Evolutionary conservation across 1,140 invertebrate species (phyloP).

Genomic region (Harpegnathos saltator): DNA sequence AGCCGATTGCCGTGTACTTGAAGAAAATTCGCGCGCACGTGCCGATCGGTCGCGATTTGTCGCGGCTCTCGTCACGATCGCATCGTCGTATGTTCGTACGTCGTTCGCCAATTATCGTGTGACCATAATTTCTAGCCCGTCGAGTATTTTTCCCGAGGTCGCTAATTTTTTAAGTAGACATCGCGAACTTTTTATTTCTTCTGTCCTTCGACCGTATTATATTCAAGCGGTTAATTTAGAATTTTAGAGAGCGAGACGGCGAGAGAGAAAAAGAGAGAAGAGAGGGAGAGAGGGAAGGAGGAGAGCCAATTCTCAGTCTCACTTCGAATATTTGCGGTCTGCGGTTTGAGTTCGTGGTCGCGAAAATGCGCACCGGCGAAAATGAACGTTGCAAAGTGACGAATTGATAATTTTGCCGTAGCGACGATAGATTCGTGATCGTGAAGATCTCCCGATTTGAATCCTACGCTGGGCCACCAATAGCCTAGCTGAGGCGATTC

Average conservation of each 20-base stretch:
- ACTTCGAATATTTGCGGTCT: too few species aligned
- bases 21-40: constrained; percentile 1
- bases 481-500: constrained; percentile 35
- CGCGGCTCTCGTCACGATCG: not conserved
- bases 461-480: constrained; percentile 17
- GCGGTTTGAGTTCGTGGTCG: too few species aligned
- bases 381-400: not conserved
- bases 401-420: not conserved
- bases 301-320: too few species aligned
- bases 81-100: not conserved
- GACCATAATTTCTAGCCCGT: too few species aligned
- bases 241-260: too few species aligned
- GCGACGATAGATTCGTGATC: not conserved
- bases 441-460: not conserved
- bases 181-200: constrained; percentile 7
- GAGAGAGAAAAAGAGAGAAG: too few species aligned
- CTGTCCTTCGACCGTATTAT: not conserved
- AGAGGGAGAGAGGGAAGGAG: too few species aligned
- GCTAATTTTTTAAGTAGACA: not conserved
- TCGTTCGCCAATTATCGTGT: too few species aligned
- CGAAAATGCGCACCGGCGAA: too few species aligned
- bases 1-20: not conserved
- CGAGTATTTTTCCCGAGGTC: not conserved
- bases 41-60: constrained; percentile 45
- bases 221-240: not conserved